Evolutionary conservation across 2,113 vertebrate species (phyloP).

Genomic region (Cinclus mexicanus): DNA sequence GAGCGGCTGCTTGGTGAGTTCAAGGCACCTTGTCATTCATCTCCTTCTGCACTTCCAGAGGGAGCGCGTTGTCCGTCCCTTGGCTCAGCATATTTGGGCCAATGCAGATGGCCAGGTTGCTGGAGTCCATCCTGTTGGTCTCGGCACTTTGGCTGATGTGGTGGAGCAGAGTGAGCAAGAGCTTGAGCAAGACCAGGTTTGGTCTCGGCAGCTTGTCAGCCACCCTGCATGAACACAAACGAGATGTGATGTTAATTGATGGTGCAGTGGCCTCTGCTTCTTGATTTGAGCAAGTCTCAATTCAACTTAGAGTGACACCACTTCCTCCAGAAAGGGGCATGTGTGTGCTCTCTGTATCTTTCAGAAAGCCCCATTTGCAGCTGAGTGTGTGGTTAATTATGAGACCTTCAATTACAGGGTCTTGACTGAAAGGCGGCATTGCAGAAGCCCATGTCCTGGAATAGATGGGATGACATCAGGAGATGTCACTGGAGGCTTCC

Average conservation of each 20-base stretch:
- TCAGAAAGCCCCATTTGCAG: constrained; percentile 36
- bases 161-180: constrained; percentile 81
- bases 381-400: not conserved
- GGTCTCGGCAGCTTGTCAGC: constrained; percentile 77
- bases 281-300: not conserved
- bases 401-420: not conserved
- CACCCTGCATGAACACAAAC: constrained; percentile 72
- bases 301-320: not conserved
- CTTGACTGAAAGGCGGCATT: not conserved
- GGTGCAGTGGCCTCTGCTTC: not conserved
- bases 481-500: not conserved
- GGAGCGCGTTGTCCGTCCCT: constrained; percentile 22
- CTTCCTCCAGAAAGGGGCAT: constrained; percentile 49
- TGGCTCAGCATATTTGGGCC: constrained; percentile 86
- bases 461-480: not conserved
- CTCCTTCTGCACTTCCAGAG: constrained; percentile 78
- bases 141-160: constrained; percentile 79
- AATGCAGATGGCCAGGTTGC: constrained; percentile 89
- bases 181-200: constrained; percentile 72
- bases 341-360: not conserved
- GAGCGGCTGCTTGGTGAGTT: not conserved
- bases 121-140: constrained; percentile 87
- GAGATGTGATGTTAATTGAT: not conserved
- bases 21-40: constrained; percentile 76
- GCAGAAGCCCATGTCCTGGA: not conserved